Conservation (phyloP, 2,888 invertebrate genomes). For the Lochmaea crataegi region DNA sequence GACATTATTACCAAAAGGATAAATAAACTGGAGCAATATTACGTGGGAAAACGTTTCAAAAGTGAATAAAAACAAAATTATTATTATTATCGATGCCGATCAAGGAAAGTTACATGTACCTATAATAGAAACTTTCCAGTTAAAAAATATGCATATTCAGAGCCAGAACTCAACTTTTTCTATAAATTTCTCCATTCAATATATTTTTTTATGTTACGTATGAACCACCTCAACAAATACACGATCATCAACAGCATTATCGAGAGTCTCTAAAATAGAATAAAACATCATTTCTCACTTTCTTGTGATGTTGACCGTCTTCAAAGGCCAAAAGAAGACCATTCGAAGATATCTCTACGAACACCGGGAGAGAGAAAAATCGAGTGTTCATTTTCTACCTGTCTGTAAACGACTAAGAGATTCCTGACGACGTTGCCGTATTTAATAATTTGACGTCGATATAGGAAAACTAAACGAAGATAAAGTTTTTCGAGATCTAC, state of each 20-base stretch:
- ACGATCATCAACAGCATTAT: constrained; percentile 20
- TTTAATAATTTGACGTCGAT: background rate
- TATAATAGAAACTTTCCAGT: no score
- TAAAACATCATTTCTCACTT: constrained; percentile 35
- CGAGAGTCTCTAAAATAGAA: constrained; percentile 26
- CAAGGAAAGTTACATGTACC: no score
- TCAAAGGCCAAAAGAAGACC: constrained; percentile 33
- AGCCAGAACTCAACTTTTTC: background rate
- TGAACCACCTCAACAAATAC: background rate
- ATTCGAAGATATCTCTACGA: constrained; percentile 15
- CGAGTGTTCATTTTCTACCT: constrained; percentile 28
- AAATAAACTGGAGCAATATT: no score
- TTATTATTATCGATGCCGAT: no score
- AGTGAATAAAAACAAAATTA: no score
- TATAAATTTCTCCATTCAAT: background rate
- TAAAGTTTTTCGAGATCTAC: background rate
- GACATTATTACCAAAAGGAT: no score
- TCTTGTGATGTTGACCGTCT: constrained; percentile 39
- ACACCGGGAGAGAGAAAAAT: constrained; percentile 25
- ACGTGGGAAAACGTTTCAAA: no score
- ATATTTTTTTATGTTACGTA: no score
- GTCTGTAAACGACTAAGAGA: constrained; percentile 13
- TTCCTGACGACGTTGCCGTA: constrained; percentile 15
- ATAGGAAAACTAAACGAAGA: background rate
- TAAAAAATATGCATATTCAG: no score